Evolutionary conservation across 2,797 vertebrate genomes (phyloP), one percentile per base, ranked within the genome.

Genomic region (Myioborus miniatus): DNA sequence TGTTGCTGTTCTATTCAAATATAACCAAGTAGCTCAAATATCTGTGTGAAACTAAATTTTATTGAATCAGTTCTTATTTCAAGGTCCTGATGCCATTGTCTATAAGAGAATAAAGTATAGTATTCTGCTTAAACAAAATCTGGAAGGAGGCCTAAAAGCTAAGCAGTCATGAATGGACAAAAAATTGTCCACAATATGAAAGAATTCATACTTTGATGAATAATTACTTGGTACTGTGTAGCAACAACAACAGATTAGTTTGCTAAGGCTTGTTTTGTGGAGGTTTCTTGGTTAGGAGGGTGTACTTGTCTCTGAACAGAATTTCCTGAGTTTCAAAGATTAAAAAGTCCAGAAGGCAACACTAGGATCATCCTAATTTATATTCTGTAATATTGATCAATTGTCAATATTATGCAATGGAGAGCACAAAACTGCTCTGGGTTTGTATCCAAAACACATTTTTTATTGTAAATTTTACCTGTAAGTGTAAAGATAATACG

Each of bases 181-280:
- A 62, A 84, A 85, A 41, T 49, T 60, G 9, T n/a, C 41, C 11
- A 50, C 30, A 75, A 18, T 50, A 50, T 20, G 30, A 81, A 81
- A 78, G 21, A 75, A 64, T 18, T 53, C 49, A 30, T 7, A 58
- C 5, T 93, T 71, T 0, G 5, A 62, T 36, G 5, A 56, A 63
- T 34, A 17, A 59, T 64, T 74, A 34, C 15, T 56, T 64, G 34
- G 13, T 64, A 49, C 0, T 1, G 20, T 70, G 46, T 77, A 46
- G 4, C 15, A 65, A 52, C 7, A 67, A 24, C 15, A 59, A 18
- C 39, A 60, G 0, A 0, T 24, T 47, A n/a, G 6, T 74, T 58
- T 60, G 4, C 22, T 37, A 62, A 43, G 23, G 15, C 3, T 46
- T 58, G 44, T 80, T 89, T 17, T 49, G 12, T 16, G 20, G 6